Percentiles rank a stretch among this genome's conserved stretches.
Conservation (phyloP, 1,140 invertebrate genomes). For the Pseudomyrmex cubaensis region DNA sequence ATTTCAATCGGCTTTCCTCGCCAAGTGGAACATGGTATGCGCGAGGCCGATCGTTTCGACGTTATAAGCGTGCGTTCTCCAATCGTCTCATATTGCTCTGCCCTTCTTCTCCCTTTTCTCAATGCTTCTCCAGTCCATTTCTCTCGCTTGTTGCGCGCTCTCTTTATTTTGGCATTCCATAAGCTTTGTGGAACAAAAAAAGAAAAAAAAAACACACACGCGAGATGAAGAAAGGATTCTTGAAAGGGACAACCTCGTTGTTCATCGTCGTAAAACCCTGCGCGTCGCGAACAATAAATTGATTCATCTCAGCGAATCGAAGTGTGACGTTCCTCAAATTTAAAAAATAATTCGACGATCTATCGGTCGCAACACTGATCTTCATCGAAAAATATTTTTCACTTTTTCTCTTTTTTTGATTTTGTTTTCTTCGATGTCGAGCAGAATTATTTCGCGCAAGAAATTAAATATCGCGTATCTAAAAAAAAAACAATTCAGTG, state of each 20-base stretch:
- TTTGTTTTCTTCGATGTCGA: neutral
- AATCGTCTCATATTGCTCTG: slow-evolving; percentile 6
- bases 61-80: slow-evolving; percentile 24
- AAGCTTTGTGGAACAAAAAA: neutral
- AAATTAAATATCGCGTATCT: neutral
- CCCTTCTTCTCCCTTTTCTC: neutral
- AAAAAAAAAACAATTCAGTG: neutral
- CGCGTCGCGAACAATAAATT: slow-evolving; percentile 19
- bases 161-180: slow-evolving; percentile 15
- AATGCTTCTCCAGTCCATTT: neutral
- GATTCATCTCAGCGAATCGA: slow-evolving; percentile 1
- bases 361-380: neutral
- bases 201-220: neutral
- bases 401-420: neutral
- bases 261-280: slow-evolving; percentile 18
- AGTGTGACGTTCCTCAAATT: neutral
- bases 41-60: slow-evolving; percentile 29
- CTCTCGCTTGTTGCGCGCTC: slow-evolving; percentile 4
- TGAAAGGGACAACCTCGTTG: neutral
- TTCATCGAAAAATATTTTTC: neutral
- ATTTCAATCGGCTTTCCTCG: slow-evolving; percentile 49
- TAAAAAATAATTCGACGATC: neutral
- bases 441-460: slow-evolving; percentile 6
- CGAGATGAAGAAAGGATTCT: neutral
- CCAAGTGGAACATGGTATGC: slow-evolving; percentile 8